Conservation (phyloP, 2,113 vertebrate species). For the Antennarius striatus region DNA sequence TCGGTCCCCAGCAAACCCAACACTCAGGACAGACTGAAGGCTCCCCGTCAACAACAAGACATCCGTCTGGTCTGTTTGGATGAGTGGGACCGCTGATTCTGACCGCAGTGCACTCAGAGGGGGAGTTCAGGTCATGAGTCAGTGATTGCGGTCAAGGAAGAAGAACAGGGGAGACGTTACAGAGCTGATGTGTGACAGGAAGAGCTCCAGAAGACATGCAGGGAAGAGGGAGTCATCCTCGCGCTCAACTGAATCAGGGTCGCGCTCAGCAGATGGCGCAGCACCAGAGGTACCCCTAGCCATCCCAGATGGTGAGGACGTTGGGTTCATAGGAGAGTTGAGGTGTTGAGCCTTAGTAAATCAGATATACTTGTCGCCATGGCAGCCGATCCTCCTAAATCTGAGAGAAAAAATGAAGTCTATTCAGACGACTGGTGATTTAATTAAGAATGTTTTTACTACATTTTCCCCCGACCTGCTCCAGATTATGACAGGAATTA, state of each 20-base stretch:
- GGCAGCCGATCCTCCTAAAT: slow-evolving; percentile 8
- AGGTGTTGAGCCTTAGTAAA: neutral
- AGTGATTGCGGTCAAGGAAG: slow-evolving; percentile 59
- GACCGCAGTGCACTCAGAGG: slow-evolving; percentile 35
- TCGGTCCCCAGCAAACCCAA: slow-evolving; percentile 27
- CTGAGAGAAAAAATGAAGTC: neutral
- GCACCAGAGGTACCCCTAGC: slow-evolving; percentile 64
- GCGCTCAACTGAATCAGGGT: slow-evolving; percentile 67
- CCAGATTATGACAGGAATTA: slow-evolving; percentile 6
- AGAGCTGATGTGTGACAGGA: slow-evolving; percentile 78
- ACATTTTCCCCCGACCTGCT: neutral
- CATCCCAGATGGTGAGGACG: slow-evolving; percentile 76
- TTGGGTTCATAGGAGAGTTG: neutral
- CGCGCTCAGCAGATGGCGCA: slow-evolving; percentile 52
- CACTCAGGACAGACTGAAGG: slow-evolving; percentile 14
- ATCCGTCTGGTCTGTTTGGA: slow-evolving; percentile 12
- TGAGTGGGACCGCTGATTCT: slow-evolving; percentile 18
- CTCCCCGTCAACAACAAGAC: slow-evolving; percentile 23
- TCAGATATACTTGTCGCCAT: slow-evolving; percentile 3
- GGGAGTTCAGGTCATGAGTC: slow-evolving; percentile 66
- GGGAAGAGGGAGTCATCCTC: slow-evolving; percentile 77
- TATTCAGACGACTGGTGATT: slow-evolving; percentile 5
- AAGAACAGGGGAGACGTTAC: slow-evolving; percentile 53
- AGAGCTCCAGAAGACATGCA: slow-evolving; percentile 77
- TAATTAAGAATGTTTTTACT: neutral